phyloP scores from a whole-genome alignment of 1,140 invertebrate genomes.

The Drosophila gunungcola region DNA sequence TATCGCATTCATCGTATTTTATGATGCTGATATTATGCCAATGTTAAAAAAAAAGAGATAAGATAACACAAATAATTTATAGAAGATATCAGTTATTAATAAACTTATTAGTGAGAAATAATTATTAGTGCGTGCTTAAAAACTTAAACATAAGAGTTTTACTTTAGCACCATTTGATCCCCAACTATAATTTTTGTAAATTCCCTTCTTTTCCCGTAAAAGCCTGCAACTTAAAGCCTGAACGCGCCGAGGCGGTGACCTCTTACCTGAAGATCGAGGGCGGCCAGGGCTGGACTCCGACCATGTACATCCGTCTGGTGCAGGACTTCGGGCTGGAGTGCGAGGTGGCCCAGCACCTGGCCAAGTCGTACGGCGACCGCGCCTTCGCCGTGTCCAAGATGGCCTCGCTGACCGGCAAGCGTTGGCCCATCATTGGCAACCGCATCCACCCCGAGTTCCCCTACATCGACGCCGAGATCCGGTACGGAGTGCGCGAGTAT shows the following conservation, averaged over 20 bases:
- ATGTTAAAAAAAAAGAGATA: too few species aligned
- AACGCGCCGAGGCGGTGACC: constrained; percentile 90
- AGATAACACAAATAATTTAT: too few species aligned
- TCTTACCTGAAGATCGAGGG: constrained; percentile 97
- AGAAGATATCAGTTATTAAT: too few species aligned
- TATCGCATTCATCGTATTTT: too few species aligned
- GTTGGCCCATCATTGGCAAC: constrained; percentile 98
- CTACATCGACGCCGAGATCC: constrained; percentile 99
- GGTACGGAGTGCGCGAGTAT: constrained; percentile 97
- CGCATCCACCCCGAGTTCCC: constrained; percentile 99
- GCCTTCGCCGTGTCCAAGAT: constrained; percentile 99
- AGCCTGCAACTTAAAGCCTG: constrained; percentile 90
- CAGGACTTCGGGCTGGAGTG: constrained; percentile 95
- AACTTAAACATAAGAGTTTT: too few species aligned
- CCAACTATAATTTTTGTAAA: constrained; percentile 14
- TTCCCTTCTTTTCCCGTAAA: not conserved
- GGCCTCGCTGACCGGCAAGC: constrained; percentile 96
- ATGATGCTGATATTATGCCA: too few species aligned
- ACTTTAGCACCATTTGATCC: too few species aligned
- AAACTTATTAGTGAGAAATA: too few species aligned
- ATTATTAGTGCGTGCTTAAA: too few species aligned
- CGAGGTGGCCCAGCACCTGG: constrained; percentile 96
- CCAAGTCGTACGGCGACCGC: constrained; percentile 98
- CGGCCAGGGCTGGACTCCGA: constrained; percentile 98
- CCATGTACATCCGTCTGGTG: constrained; percentile 98